A percentile compares a stretch with the other conserved stretches of the same genome.
Evolutionary conservation across 1,140 invertebrate genomes (phyloP).

Genomic region (Drosophila obscura): DNA sequence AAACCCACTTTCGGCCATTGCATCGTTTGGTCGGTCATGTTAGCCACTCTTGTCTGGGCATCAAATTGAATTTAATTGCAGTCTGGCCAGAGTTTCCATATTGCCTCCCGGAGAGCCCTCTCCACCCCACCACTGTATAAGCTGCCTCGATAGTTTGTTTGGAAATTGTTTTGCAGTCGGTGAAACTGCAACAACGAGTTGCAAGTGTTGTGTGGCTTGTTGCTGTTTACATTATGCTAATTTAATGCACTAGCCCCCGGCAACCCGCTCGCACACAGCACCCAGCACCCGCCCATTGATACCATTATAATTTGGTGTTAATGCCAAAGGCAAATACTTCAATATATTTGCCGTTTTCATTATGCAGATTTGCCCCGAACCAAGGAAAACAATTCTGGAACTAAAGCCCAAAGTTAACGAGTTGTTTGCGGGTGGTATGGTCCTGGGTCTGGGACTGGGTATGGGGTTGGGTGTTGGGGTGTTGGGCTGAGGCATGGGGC

Average conservation of each 20-base stretch:
- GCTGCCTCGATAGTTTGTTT: slow-evolving; percentile 44
- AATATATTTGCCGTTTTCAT: slow-evolving; percentile 67
- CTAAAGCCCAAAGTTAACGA: slow-evolving; percentile 60
- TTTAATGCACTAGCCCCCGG: slow-evolving; percentile 65
- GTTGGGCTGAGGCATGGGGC: neutral
- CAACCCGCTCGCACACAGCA: neutral
- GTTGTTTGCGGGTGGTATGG: slow-evolving; percentile 46
- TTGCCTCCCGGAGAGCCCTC: slow-evolving; percentile 12
- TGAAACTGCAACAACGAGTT: slow-evolving; percentile 29
- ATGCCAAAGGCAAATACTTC: slow-evolving; percentile 62
- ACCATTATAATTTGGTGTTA: slow-evolving; percentile 77
- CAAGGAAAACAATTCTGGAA: slow-evolving; percentile 42
- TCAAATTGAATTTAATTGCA: slow-evolving; percentile 79
- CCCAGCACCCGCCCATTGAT: slow-evolving; percentile 43
- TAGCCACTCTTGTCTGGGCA: slow-evolving; percentile 45
- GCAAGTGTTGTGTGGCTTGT: slow-evolving; percentile 39
- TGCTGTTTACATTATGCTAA: slow-evolving; percentile 73
- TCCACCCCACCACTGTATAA: neutral
- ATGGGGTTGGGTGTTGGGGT: too few relatives aligned
- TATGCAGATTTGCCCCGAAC: slow-evolving; percentile 64
- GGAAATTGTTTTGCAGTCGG: slow-evolving; percentile 63
- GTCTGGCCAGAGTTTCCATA: slow-evolving; percentile 11
- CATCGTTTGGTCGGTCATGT: slow-evolving; percentile 13
- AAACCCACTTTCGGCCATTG: too few relatives aligned
- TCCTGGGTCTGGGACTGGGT: neutral